Base-by-base conservation (phyloP, 2,797 vertebrate species). In the Steatocranus sp. region DNA sequence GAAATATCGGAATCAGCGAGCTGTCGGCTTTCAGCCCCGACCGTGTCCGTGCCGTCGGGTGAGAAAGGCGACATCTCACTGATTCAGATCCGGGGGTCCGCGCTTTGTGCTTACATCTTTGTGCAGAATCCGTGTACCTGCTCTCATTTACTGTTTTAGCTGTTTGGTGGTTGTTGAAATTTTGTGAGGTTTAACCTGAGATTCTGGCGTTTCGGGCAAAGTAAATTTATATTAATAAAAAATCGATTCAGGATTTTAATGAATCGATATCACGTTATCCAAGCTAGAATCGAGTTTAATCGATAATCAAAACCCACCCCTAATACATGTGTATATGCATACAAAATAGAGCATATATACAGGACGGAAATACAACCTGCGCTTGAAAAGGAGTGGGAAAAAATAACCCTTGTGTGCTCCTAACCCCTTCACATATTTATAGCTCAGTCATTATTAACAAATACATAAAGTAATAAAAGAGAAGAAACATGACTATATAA, bases 21-120 rank as follows among this genome's bases (percentile, higher is more conserved):
- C 51, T 0, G 0, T 53, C 12, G 51, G 23, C 23, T 53, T 53
- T 53, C 7, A 53, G 51, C 7, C 7, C 43, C 15, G 0, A 46
- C 43, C 0, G 7, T 17, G 43, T 46, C 43, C 4, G 4, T 46
- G 43, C 15, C 1, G 2, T 25, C 4, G 7, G 23, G 51, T 15
- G 12, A 27, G 51, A 27, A 54, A 54, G 23, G 51, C 23, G 3
- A 54, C 23, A 54, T 27, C 12, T 54, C 51, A 54, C 51, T 27
- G 7, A 54, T 27, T 27, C 12, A 8, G 51, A 54, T 27, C 23
- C 12, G 12, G 0, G 4, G 23, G 23, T 54, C 51, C 7, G 4
- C 0, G 51, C 7, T 54, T 54, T 54, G 51, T 27, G 0, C 27
- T 54, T 8, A 15, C 1, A 23, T 54, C 51, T 54, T 27, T 54